Evolutionary conservation across 2,888 invertebrate species (phyloP), one percentile per base, ranked within the genome.

Genomic region (Scaptomyza parva): DNA sequence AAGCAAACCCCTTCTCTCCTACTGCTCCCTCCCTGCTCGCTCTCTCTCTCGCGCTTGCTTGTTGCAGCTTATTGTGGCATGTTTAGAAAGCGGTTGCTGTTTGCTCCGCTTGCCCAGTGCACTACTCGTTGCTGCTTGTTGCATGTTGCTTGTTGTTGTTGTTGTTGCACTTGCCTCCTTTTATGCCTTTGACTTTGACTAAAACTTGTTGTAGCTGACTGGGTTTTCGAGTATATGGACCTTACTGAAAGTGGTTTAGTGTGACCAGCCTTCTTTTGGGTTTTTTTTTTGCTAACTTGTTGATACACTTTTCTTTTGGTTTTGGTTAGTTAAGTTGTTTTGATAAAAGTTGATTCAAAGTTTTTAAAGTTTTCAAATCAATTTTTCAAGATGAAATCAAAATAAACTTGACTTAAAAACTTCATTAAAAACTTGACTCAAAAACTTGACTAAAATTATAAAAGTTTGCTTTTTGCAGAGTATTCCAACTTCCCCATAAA

Each of bases 71-170:
- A 67, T 61, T 70, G 86, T 79, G 70, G 72, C 64, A 76, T 60
- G 72, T 72, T 86, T 82, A 82, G 81, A 82, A 82, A 82, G 81
- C 81, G 87, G 82, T 57, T 86, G 65, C 72, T 24, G 57, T 59
- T 44, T 79, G 79, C 71, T 52, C 80, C 63, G 82, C 65, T 81
- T 85, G 80, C 81, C 86, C 76, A 83, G 61, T 86, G 79, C 81
- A 76, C 86, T 75, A 76, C 86, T 80, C 66, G 72, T 12, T 26
- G 17, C 28, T 12, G 5, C 43, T 44, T 14, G 43, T 11, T 43
- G n/a, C n/a, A n/a, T 43, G 24, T 24, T 11, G 7, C 28, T 45
- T 18, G 45, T 26, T 39, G 39, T 26, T 28, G 26, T 17, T 45
- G 12, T 0, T 18, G 48, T 47, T 82, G 86, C 86, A 69, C 64